A percentile compares a stretch with the other conserved stretches of the same genome.
Conservation (phyloP, 1,140 invertebrate species). For the honey bee (Apis mellifera) region DNA sequence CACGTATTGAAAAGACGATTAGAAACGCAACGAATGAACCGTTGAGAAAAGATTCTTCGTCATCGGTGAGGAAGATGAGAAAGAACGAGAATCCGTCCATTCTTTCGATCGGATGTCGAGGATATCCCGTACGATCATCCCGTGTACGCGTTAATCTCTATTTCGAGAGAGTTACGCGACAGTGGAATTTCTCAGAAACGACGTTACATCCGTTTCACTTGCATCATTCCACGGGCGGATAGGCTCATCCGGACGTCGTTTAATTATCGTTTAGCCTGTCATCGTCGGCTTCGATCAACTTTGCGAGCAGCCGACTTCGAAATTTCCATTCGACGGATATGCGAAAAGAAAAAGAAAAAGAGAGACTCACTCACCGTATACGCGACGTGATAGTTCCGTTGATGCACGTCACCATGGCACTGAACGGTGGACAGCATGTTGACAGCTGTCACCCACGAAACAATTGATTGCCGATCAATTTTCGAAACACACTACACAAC, state of each 20-base stretch:
- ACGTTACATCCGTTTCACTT: constrained; percentile 49
- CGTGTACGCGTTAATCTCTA: constrained; percentile 42
- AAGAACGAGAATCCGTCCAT: neutral
- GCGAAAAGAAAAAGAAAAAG: neutral
- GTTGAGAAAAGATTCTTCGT: neutral
- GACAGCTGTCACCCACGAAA: constrained; percentile 50
- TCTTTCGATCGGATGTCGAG: neutral
- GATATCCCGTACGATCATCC: neutral
- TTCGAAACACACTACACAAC: neutral
- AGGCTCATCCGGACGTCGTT: neutral
- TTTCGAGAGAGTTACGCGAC: constrained; percentile 49
- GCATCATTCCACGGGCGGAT: constrained; percentile 43
- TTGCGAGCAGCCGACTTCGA: neutral
- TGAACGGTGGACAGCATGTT: constrained; percentile 68
- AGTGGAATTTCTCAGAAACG: constrained; percentile 49
- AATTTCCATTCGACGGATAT: neutral
- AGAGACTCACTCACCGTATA: constrained; percentile 61
- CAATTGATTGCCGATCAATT: constrained; percentile 40
- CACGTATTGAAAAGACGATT: neutral
- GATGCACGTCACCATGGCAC: constrained; percentile 60
- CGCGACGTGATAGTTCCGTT: constrained; percentile 60
- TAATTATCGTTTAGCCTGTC: neutral
- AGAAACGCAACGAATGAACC: neutral
- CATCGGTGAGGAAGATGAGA: neutral
- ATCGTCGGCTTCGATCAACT: neutral